A percentile compares a stretch with the other conserved stretches of the same genome.
Conservation (phyloP, 2,113 vertebrate species). For the Sylvia atricapilla region DNA sequence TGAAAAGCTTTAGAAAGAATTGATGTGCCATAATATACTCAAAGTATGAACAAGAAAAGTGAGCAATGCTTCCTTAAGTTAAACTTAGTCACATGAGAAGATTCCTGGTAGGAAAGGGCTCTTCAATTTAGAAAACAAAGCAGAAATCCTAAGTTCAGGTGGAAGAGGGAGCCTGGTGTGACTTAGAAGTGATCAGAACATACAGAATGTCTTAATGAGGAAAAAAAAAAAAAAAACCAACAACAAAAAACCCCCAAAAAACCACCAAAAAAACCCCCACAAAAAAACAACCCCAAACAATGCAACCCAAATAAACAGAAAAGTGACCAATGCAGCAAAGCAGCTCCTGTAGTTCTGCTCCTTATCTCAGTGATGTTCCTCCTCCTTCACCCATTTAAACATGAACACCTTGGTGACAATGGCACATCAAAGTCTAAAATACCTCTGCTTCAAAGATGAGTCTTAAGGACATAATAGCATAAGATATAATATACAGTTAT, state of each 20-base stretch:
- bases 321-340: not conserved
- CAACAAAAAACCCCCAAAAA: not conserved
- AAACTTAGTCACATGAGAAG: not conserved
- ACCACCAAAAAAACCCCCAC: not conserved
- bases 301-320: not conserved
- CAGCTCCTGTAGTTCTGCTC: not conserved
- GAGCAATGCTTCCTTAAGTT: rapidly evolving
- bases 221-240: not conserved
- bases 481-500: not conserved
- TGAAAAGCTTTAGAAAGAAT: not conserved
- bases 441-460: not conserved
- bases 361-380: not conserved
- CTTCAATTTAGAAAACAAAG: not conserved
- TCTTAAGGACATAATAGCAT: not conserved
- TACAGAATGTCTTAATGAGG: not conserved
- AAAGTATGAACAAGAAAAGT: not conserved
- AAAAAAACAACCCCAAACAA: not conserved
- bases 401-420: not conserved
- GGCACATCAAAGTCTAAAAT: not conserved
- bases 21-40: not conserved
- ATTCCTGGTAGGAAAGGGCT: not conserved
- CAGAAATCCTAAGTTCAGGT: not conserved
- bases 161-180: not conserved
- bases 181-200: not conserved
- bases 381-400: not conserved